Conservation (phyloP, 64 coral and sea anemone species). For the Acropora yongei region DNA sequence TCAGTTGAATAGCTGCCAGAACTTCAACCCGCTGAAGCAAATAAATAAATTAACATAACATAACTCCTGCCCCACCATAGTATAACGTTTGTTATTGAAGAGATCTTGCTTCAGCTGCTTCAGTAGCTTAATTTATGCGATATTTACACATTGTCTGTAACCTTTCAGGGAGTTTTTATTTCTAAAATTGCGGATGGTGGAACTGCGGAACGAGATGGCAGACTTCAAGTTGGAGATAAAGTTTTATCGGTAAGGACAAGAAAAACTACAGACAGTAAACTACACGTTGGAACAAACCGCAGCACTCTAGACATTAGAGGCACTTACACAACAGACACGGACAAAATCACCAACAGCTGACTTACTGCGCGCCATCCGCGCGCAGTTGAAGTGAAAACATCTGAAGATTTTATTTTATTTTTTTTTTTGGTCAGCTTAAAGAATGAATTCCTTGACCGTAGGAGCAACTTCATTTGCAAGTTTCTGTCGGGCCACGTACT, state of each 20-base stretch:
- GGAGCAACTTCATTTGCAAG: too few relatives aligned
- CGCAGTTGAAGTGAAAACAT: too few relatives aligned
- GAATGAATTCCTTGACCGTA: too few relatives aligned
- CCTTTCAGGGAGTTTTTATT: conserved; percentile 89
- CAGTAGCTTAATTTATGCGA: neutral
- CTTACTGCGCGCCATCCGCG: neutral
- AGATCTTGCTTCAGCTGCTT: too few relatives aligned
- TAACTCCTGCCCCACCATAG: too few relatives aligned
- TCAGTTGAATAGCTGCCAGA: too few relatives aligned
- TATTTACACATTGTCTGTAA: neutral
- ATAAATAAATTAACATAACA: too few relatives aligned
- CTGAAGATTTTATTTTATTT: too few relatives aligned
- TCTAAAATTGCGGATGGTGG: conserved; percentile 95
- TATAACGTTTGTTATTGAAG: too few relatives aligned
- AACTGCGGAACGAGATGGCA: conserved; percentile 87
- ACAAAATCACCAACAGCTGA: neutral
- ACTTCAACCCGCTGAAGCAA: too few relatives aligned
- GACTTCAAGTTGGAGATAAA: conserved; percentile 89
- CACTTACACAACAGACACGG: neutral
- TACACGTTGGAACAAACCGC: neutral
- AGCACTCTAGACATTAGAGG: neutral
- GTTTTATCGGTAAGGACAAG: conserved; percentile 86
- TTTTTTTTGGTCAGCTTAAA: too few relatives aligned
- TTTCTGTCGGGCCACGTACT: too few relatives aligned
- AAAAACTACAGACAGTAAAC: neutral